Percentiles rank a stretch among this genome's conserved stretches.
Conservation (phyloP, 2,113 vertebrate genomes). For the Passer montanus region DNA sequence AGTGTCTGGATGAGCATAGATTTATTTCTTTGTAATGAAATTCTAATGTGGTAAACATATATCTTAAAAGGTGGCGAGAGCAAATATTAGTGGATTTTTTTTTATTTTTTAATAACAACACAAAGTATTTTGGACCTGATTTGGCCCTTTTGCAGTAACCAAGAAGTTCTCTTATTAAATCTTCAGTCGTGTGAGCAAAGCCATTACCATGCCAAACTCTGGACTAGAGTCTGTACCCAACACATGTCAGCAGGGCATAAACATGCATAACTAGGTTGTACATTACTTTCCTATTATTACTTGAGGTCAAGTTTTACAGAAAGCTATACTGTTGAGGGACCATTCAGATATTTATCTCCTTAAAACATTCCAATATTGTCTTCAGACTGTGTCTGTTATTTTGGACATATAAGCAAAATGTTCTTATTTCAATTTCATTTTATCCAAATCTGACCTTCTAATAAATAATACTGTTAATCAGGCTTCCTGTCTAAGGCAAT, state of each 20-base stretch:
- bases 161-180: neutral
- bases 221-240: neutral
- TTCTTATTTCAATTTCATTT: constrained; percentile 17
- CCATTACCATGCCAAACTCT: neutral
- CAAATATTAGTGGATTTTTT: neutral
- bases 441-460: neutral
- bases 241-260: neutral
- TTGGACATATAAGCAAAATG: neutral
- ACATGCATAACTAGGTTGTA: neutral
- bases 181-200: neutral
- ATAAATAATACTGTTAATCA: constrained; percentile 45
- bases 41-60: neutral
- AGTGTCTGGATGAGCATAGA: neutral
- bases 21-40: neutral
- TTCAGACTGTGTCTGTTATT: constrained; percentile 15
- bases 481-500: neutral
- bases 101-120: neutral
- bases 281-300: constrained; percentile 34
- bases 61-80: neutral
- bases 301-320: constrained; percentile 44
- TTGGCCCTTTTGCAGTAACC: neutral
- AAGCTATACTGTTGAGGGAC: neutral
- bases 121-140: neutral
- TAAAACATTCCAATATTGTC: constrained; percentile 20
- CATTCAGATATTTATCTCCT: constrained; percentile 39